Base-by-base conservation (phyloP, 1,140 invertebrate genomes). In the Drosophila watanabei region DNA sequence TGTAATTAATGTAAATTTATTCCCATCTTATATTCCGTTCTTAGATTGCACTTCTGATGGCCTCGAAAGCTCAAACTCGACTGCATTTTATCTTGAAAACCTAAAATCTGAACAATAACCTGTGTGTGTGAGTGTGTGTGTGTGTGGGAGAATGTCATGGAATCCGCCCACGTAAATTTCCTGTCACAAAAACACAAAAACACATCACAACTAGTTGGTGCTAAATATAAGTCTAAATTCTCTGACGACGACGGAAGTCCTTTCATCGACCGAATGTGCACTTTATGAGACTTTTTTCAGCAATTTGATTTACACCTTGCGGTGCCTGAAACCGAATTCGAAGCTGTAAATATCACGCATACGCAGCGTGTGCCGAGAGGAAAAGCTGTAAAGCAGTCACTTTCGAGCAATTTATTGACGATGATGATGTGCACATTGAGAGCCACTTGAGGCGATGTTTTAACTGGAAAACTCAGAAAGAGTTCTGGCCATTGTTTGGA, bases 331-430 rank as follows among this genome's bases (percentile, higher is more conserved):
- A 18, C 30, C 10, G 16, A 11, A 16, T 33, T 28, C 24, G 35
- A 33, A 52, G 14, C 37, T 39, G 37, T 58, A 69, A 41, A 73
- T 69, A 81, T 81, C 60, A 39, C 71, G 32, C 59, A 81, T 81
- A 80, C 70, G 79, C 78, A 58, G 71, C 24, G 56, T 30, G 32
- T 37, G 48, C 7, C 37, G 5, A 9, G 16, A n/a, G 16, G 16
- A 14, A 39, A 14, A 13, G 20, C 80, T 54, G 45, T 75, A 70
- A 79, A 75, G 37, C 59, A 79, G 43, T 75, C 64, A 32, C 16
- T 65, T 43, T 62, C 24, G 41, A 51, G 35, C 52, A 61, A 75
- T 83, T 79, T 83, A 83, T 79, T 62, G 80, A 28, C 57, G 59
- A 75, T 75, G 54, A 70, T 82, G 73, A 65, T 13, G 37, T 37